These are phyloP conservation scores for Malacoctenus gilli DNA, from an alignment of 2,797 vertebrate genomes.

Conservation along the genomic window DNA sequence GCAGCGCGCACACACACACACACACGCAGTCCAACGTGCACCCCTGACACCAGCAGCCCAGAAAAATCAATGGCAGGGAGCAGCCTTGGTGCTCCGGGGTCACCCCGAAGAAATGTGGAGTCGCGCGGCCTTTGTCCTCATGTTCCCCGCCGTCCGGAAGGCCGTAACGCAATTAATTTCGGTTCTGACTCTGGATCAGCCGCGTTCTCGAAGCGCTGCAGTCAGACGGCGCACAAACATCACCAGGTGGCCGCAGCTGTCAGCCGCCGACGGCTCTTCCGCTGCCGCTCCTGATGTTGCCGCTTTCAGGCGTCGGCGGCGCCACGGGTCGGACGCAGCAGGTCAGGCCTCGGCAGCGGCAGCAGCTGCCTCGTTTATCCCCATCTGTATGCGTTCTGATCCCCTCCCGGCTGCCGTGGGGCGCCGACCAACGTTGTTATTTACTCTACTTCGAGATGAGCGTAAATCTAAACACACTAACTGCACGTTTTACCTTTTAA, in stretches of 20 bases:
- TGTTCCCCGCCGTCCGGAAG: too few species aligned
- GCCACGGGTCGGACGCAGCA: slow-evolving; percentile 7
- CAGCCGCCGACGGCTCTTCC: background rate
- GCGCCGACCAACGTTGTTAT: background rate
- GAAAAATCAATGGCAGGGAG: slow-evolving; percentile 69
- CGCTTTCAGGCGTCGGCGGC: too few species aligned
- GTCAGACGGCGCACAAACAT: slow-evolving; percentile 12
- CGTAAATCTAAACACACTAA: background rate
- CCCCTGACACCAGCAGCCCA: slow-evolving; percentile 43
- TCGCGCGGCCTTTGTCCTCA: slow-evolving; percentile 19
- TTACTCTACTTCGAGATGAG: background rate
- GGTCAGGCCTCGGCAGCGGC: background rate
- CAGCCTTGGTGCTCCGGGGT: slow-evolving; percentile 45
- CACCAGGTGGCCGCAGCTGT: slow-evolving; percentile 1
- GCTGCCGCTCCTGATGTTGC: background rate
- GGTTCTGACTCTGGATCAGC: too few species aligned
- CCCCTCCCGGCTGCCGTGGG: background rate
- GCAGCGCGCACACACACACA: slow-evolving; percentile 22
- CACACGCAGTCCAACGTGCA: slow-evolving; percentile 33
- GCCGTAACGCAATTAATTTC: too few species aligned
- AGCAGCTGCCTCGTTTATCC: background rate
- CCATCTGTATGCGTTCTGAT: background rate
- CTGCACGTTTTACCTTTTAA: too few species aligned
- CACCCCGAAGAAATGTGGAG: slow-evolving; percentile 35
- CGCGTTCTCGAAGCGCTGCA: slow-evolving; percentile 12